A percentile compares a stretch with the other conserved stretches of the same genome.
Evolutionary conservation across 2,797 vertebrate genomes (phyloP).

Genomic region (Okamejei kenojei): DNA sequence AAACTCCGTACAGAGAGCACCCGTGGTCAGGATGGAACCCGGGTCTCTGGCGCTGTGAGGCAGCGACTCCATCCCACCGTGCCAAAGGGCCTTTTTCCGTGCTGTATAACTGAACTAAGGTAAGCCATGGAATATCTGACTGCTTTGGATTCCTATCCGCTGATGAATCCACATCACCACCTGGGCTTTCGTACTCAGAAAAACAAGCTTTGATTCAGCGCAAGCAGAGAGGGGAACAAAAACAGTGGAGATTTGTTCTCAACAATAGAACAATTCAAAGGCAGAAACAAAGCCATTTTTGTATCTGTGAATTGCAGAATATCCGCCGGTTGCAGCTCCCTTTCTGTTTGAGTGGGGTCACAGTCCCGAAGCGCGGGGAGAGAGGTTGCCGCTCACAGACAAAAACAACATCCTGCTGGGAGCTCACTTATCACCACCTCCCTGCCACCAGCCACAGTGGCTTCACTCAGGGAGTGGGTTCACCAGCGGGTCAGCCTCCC

Average conservation of each 20-base stretch:
- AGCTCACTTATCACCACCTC: neutral
- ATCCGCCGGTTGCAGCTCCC: neutral
- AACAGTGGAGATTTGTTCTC: neutral
- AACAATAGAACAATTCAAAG: slow-evolving; percentile 10
- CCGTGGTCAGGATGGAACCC: no score
- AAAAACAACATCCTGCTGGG: neutral
- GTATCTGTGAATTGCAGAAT: neutral
- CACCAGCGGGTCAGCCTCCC: no score
- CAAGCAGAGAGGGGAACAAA: neutral
- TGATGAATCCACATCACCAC: neutral
- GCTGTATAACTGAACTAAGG: no score
- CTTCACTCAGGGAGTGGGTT: neutral
- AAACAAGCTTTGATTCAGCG: neutral
- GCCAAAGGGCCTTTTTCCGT: no score
- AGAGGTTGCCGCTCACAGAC: neutral
- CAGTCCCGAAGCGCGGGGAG: neutral
- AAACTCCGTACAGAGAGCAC: no score
- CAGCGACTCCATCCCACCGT: no score
- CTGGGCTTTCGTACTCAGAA: neutral
- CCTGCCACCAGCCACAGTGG: neutral
- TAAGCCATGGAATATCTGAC: no score
- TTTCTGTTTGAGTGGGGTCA: neutral
- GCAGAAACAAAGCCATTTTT: neutral
- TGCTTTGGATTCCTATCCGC: neutral
- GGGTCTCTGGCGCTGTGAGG: no score